These are phyloP conservation scores for Bradypodion pumilum DNA, from an alignment of 2,797 vertebrate species.

Conservation along the genomic window DNA sequence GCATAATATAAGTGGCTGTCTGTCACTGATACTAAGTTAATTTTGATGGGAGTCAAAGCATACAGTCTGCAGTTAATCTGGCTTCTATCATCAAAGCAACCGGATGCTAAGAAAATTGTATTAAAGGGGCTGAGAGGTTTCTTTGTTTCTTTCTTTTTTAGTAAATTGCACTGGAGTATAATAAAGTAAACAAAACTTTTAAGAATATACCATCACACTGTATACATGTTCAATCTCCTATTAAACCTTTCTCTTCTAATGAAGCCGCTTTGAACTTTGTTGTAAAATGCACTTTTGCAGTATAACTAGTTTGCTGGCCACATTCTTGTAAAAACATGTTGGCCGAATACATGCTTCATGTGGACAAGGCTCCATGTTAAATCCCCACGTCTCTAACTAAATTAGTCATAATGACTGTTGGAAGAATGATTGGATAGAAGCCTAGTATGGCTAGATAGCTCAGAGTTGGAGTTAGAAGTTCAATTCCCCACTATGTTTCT, in stretches of 20 bases:
- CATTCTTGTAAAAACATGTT: not conserved
- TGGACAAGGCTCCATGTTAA: too few species aligned
- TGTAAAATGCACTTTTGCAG: not conserved
- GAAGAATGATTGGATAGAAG: too few species aligned
- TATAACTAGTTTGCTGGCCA: not conserved
- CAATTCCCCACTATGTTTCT: too few species aligned
- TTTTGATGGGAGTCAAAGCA: slow-evolving; percentile 6
- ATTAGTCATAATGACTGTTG: too few species aligned
- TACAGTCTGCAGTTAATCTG: not conserved
- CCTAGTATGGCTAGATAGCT: too few species aligned
- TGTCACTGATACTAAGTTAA: slow-evolving; percentile 27
- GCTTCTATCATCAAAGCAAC: not conserved
- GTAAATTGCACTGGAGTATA: not conserved
- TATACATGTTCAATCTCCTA: not conserved
- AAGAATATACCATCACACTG: not conserved
- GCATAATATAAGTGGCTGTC: slow-evolving; percentile 10
- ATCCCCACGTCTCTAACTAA: too few species aligned
- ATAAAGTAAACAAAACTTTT: not conserved
- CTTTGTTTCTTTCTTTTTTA: not conserved
- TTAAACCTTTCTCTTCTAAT: not conserved
- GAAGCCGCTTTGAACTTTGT: not conserved
- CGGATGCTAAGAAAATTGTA: accelerated
- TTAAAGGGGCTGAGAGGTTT: not conserved
- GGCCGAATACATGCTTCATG: too few species aligned
- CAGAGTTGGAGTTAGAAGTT: too few species aligned